Percentiles rank a stretch among this genome's conserved stretches.
Evolutionary conservation across 2,888 invertebrate genomes (phyloP).

Genomic region (Pandemis cinnamomeana): DNA sequence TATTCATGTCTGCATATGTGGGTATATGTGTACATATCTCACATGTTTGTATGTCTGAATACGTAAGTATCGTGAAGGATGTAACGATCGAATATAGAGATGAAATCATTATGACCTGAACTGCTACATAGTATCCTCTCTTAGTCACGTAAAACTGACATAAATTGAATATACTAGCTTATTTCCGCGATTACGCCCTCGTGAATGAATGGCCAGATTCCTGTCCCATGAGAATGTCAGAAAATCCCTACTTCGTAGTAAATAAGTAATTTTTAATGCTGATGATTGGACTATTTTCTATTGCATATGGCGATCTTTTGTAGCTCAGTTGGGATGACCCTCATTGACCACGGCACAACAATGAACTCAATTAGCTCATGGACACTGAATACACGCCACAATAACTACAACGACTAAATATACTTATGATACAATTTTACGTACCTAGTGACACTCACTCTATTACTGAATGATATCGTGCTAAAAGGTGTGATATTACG

Average conservation of each 20-base stretch:
- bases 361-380: slow-evolving; percentile 39
- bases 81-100: slow-evolving; percentile 38
- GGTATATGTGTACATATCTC: background rate
- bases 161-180: background rate
- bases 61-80: slow-evolving; percentile 18
- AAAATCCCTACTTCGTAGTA: no score
- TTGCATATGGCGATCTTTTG: slow-evolving; percentile 19
- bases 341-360: slow-evolving; percentile 31
- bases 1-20: background rate
- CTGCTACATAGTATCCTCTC: slow-evolving; percentile 11
- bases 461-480: slow-evolving; percentile 15
- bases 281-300: background rate
- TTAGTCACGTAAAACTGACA: slow-evolving; percentile 16
- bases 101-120: slow-evolving; percentile 37
- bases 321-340: slow-evolving; percentile 22
- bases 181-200: background rate
- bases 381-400: slow-evolving; percentile 28
- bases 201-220: background rate
- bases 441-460: slow-evolving; percentile 26
- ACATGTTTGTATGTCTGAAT: slow-evolving; percentile 14
- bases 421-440: slow-evolving; percentile 34
- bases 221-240: no score
- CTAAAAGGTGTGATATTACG: slow-evolving; percentile 24
- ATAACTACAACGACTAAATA: slow-evolving; percentile 1
- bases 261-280: background rate